Base-by-base conservation (phyloP, 2,797 vertebrate species). In the Argya squamiceps region DNA sequence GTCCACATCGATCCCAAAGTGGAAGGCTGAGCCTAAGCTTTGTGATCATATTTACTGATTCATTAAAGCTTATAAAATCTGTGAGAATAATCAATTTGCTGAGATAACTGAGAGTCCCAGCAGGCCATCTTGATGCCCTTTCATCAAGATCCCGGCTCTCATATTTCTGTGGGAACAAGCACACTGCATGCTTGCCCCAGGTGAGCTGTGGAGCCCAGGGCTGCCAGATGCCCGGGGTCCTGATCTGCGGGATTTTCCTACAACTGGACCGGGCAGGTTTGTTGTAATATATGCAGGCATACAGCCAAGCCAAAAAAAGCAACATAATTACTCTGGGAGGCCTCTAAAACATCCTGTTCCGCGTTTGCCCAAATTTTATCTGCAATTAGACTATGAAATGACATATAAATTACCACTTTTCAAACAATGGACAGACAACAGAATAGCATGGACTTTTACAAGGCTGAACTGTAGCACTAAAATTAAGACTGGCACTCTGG, bases 331-430 rank as follows among this genome's bases (percentile, higher is more conserved):
- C 71, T 79, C 64, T 83, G 36, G 44, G 41, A 96, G 41, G 80
- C 76, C 85, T 73, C 46, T 75, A 89, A 95, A 94, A 63, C 65
- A 67, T 78, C 75, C 78, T 34, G n/a, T 83, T 91, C 75, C 5
- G 13, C 34, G 4, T 91, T 53, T 39, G 37, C 37, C 84, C 69
- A 81, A 69, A 79, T 91, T 95, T 88, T 84, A 80, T 63, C 81
- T 47, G n/a, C 82, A 93, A 85, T 95, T 96, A 94, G 41, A 76
- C 79, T 92, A 69, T 12, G 46, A 89, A 41, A 77, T 53, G 52
- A 76, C 64, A 83, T 12, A 74, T 15, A 92, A 92, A 95, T 95
- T 78, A 82, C 76, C 83, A 62, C 78, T 86, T 89, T 75, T 87
- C 68, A 92, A 88, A 81, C 68, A 91, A 70, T 0, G 13, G 32